Evolutionary conservation across 2,888 invertebrate species (phyloP).

Genomic region (Monopis laevigella): DNA sequence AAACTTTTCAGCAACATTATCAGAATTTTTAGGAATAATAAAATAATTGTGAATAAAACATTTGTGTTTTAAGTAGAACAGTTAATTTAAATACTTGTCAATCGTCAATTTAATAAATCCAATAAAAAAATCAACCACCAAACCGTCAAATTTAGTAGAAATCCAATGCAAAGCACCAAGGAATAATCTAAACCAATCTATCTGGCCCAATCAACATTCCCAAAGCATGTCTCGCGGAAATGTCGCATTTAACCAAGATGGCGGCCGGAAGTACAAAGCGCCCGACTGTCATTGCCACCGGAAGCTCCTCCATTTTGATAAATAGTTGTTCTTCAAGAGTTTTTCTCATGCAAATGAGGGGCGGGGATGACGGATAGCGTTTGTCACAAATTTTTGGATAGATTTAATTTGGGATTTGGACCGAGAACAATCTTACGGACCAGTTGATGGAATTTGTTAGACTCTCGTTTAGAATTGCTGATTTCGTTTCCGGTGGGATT

Average conservation of each 20-base stretch:
- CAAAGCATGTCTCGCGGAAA: conserved; percentile 9
- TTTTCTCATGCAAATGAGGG: conserved; percentile 67
- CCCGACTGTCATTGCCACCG: conserved; percentile 59
- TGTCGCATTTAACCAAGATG: conserved; percentile 32
- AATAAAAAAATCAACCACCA: too few species aligned
- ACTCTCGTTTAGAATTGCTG: conserved; percentile 25
- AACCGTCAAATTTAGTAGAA: too few species aligned
- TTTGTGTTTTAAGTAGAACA: too few species aligned
- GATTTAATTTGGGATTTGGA: conserved; percentile 54
- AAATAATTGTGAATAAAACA: too few species aligned
- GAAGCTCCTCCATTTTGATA: conserved; percentile 63
- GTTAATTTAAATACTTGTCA: too few species aligned
- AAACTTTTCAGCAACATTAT: too few species aligned
- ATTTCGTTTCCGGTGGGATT: conserved; percentile 26
- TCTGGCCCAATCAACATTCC: conserved; percentile 41
- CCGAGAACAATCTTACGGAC: conserved; percentile 39
- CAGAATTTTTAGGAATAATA: too few species aligned
- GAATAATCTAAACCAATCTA: too few species aligned
- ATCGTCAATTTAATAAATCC: too few species aligned
- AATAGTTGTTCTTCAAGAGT: conserved; percentile 66
- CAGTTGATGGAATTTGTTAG: conserved; percentile 25
- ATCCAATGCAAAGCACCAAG: too few species aligned
- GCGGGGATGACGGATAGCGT: conserved; percentile 59
- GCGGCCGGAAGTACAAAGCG: conserved; percentile 60
- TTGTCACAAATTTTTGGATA: conserved; percentile 63